These are phyloP conservation scores for Ardeotis arabs DNA, from an alignment of 2,113 vertebrate genomes.

Conservation along the genomic window DNA sequence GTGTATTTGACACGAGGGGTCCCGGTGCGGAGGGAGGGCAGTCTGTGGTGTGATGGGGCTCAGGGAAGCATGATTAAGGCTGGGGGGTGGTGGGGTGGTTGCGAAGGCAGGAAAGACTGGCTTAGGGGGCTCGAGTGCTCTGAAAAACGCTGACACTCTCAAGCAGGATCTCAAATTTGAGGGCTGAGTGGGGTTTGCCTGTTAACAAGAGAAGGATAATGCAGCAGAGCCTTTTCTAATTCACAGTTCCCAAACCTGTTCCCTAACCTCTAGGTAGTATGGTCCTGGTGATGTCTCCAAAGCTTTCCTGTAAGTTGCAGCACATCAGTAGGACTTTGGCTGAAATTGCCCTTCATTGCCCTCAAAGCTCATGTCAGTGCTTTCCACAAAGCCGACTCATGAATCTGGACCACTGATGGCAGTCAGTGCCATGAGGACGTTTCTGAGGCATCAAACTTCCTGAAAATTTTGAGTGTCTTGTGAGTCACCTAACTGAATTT, in stretches of 20 bases:
- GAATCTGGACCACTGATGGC: neutral
- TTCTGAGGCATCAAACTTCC: neutral
- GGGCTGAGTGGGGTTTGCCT: neutral
- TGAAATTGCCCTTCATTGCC: neutral
- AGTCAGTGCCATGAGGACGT: neutral
- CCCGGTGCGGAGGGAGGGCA: neutral
- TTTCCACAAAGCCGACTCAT: neutral
- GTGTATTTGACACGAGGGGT: accelerated
- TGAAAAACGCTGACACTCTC: neutral
- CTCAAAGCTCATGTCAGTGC: neutral
- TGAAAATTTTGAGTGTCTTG: neutral
- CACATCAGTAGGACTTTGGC: neutral
- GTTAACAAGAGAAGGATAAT: neutral
- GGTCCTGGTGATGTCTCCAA: neutral
- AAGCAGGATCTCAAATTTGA: neutral
- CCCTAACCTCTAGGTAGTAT: neutral
- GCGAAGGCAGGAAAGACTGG: neutral
- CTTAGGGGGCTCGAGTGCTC: neutral
- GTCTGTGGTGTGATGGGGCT: neutral
- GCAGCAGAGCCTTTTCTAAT: neutral
- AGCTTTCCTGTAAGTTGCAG: neutral
- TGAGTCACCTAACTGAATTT: neutral
- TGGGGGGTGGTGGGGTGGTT: neutral
- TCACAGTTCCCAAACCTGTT: neutral
- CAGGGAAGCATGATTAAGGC: neutral